Evolutionary conservation across 1,140 invertebrate species (phyloP).

Genomic region (Brachionus manjavacas): DNA sequence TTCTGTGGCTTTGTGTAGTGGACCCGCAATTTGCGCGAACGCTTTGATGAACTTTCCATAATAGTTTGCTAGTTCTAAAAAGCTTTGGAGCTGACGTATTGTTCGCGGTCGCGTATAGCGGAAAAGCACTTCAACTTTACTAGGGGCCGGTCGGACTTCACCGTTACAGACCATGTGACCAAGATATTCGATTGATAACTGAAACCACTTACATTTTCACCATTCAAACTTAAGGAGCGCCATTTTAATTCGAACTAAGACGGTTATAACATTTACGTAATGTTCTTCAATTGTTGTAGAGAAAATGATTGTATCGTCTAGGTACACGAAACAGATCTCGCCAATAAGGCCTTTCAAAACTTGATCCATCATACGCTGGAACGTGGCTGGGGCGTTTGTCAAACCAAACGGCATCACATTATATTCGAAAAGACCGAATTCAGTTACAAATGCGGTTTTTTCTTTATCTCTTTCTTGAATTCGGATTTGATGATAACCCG

Average conservation of each 20-base stretch:
- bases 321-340: neutral
- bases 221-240: neutral
- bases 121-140: too few relatives aligned
- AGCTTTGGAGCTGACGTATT: too few relatives aligned
- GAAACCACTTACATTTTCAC: neutral
- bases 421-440: slow-evolving; percentile 44
- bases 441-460: slow-evolving; percentile 45
- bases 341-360: neutral
- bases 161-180: neutral
- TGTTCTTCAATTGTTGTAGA: neutral
- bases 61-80: too few relatives aligned
- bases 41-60: too few relatives aligned
- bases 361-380: neutral
- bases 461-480: slow-evolving; percentile 25
- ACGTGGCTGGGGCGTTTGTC: neutral
- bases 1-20: too few relatives aligned
- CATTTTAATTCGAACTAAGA: neutral
- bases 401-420: slow-evolving; percentile 44
- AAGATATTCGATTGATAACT: neutral
- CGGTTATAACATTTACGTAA: neutral
- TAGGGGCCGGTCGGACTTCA: too few relatives aligned
- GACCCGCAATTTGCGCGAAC: too few relatives aligned
- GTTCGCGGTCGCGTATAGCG: too few relatives aligned
- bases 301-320: slow-evolving; percentile 6
- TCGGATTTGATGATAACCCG: slow-evolving; percentile 22